Conservation (phyloP, 2,888 invertebrate species). For the Leptodirus hochenwartii region DNA sequence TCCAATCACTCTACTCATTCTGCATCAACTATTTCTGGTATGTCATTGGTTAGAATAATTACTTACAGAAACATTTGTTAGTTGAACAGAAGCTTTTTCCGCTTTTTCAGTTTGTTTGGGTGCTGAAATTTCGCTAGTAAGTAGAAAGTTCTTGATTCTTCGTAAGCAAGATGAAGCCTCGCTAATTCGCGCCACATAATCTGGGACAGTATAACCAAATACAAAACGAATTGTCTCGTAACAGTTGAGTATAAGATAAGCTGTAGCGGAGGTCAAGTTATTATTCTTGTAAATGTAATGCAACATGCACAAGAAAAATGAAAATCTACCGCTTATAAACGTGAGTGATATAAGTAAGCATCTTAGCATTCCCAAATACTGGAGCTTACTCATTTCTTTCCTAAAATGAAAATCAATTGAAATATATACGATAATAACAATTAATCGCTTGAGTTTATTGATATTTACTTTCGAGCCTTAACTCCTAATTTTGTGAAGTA, state of each 20-base stretch:
- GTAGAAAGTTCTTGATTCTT: slow-evolving; percentile 40
- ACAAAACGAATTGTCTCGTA: slow-evolving; percentile 72
- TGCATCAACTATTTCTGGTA: too few relatives aligned
- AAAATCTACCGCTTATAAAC: slow-evolving; percentile 19
- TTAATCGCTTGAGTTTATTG: too few relatives aligned
- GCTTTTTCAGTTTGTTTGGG: too few relatives aligned
- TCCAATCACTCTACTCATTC: too few relatives aligned
- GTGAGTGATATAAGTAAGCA: slow-evolving; percentile 19
- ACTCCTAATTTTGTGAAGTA: slow-evolving; percentile 58
- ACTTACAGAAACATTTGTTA: too few relatives aligned
- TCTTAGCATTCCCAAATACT: slow-evolving; percentile 20
- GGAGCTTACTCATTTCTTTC: slow-evolving; percentile 42
- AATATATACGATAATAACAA: too few relatives aligned
- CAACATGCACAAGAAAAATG: slow-evolving; percentile 22
- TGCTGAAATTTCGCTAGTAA: slow-evolving; percentile 32
- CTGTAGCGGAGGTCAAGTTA: slow-evolving; percentile 59
- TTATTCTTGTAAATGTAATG: slow-evolving; percentile 31
- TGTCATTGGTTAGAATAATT: too few relatives aligned
- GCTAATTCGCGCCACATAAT: slow-evolving; percentile 61
- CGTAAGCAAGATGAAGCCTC: slow-evolving; percentile 59
- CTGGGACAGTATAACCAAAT: slow-evolving; percentile 79
- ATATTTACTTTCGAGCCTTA: slow-evolving; percentile 48
- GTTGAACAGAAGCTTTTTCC: too few relatives aligned
- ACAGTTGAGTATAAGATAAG: slow-evolving; percentile 79
- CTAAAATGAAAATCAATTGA: slow-evolving; percentile 26